Base-by-base conservation (phyloP, 2,888 invertebrate species). In the Anodontia alba region DNA sequence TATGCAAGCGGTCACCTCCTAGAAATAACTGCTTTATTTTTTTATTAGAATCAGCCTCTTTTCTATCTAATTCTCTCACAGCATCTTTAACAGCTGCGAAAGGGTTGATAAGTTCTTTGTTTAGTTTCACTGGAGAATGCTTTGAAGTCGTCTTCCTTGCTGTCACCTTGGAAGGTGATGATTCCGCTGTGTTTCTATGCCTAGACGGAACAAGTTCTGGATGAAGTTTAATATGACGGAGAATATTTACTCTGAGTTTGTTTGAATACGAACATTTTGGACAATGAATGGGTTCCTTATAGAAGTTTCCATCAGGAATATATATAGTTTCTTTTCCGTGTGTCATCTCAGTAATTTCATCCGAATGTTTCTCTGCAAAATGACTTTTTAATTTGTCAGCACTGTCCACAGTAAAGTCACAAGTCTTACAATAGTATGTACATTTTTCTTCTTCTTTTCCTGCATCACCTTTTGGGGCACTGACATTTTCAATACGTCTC, bases 261-360 rank as follows among this genome's bases (percentile, higher is more conserved):
- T 84, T 81, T 62, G 80, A 77, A 67, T 89, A 92, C 0, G 79
- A 54, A 77, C 92, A 92, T 57, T 88, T 83, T 43, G 88, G 88
- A 68, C 92, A 92, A 67, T 83, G 78, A 54, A 90, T 81, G 17
- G 88, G 77, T 23, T 81, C 75, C 54, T 83, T 87, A 62, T 90
- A 90, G 5, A 85, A 83, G 57, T 91, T 91, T 38, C 88, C 88
- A 80, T 80, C 76, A 31, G 89, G 88, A 69, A 89, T 85, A 12
- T 80, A 70, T 23, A 88, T 78, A 31, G 81, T 76, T 73, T 83
- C 80, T 67, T 78, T 78, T 20, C 49, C 29, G n/a, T 73, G 12
- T 8, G 15, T 15, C 36, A 15, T 20, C 15, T 46, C 57, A 23
- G 15, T 74, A 31, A n/a, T 3, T 51, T 46, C 54, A 66, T 31